Percentiles rank a stretch among this genome's conserved stretches.
phyloP scores from a whole-genome alignment of 2,797 vertebrate species.

The Euphonia xanthogaster region DNA sequence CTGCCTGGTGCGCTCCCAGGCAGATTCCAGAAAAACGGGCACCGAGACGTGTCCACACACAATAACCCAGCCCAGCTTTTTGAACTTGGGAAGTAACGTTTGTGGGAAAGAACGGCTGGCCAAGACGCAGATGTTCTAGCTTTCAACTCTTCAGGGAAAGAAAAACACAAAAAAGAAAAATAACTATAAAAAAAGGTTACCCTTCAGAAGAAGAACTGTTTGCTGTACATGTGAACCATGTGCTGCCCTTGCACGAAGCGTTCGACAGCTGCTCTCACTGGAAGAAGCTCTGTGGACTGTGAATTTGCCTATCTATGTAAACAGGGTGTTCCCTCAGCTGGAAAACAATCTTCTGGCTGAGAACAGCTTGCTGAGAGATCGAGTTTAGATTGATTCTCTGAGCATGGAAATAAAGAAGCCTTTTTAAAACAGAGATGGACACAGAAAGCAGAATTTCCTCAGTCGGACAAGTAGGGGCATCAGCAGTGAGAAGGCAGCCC shows the following conservation, averaged over 20 bases:
- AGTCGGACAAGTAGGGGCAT: neutral
- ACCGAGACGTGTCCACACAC: rapidly evolving
- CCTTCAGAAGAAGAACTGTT: slow-evolving; percentile 28
- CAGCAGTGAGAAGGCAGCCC: neutral
- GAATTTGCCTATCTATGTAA: slow-evolving; percentile 61
- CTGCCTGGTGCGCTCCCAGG: neutral
- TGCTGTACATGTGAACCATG: slow-evolving; percentile 1
- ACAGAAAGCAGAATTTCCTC: neutral
- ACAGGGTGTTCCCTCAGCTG: slow-evolving; percentile 38
- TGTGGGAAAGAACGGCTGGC: slow-evolving; percentile 7
- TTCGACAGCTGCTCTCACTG: neutral
- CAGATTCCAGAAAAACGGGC: neutral
- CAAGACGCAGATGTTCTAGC: slow-evolving; percentile 39
- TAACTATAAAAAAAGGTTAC: neutral
- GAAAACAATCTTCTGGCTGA: slow-evolving; percentile 51
- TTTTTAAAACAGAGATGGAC: neutral
- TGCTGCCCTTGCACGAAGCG: neutral
- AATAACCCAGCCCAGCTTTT: neutral
- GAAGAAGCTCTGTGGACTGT: slow-evolving; percentile 16
- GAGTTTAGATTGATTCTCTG: neutral
- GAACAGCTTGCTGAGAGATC: neutral
- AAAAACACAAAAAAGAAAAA: neutral
- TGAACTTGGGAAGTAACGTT: neutral
- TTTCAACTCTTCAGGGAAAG: slow-evolving; percentile 11
- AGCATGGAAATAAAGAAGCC: neutral